Conservation (phyloP, 2,113 vertebrate species). For the Henicopernis longicauda region DNA sequence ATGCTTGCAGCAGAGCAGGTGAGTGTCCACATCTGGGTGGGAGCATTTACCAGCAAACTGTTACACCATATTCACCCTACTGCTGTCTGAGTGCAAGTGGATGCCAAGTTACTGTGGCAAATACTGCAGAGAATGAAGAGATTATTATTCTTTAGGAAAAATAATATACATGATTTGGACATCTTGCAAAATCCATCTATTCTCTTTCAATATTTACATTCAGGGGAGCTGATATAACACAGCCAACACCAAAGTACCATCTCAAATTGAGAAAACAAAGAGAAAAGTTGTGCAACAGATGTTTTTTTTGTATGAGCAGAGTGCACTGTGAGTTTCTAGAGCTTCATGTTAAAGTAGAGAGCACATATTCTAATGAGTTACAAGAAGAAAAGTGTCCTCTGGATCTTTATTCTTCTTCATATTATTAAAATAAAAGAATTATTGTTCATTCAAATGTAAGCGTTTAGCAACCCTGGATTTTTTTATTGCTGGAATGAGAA, state of each 20-base stretch:
- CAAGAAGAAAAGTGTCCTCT: not conserved
- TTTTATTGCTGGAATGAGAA: not conserved
- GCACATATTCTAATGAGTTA: not conserved
- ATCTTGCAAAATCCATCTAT: not conserved
- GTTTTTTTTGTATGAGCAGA: not conserved
- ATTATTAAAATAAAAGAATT: not conserved
- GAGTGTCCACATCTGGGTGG: not conserved
- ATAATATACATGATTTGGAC: not conserved
- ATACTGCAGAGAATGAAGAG: not conserved
- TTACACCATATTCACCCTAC: not conserved
- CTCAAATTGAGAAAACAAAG: not conserved
- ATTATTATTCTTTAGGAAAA: not conserved
- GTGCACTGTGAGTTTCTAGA: not conserved
- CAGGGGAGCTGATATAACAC: not conserved
- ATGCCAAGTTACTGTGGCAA: not conserved
- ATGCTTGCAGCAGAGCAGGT: not conserved
- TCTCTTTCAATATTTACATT: not conserved
- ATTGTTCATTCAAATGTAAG: not conserved
- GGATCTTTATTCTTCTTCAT: not conserved
- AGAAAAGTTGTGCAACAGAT: not conserved
- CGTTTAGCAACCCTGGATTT: not conserved
- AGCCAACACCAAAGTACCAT: not conserved
- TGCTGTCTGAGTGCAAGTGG: not conserved
- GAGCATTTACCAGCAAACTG: not conserved
- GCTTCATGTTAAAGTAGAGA: not conserved